These are phyloP conservation scores for Tribolium freemani DNA, from an alignment of 2,888 invertebrate species.

Conservation along the genomic window DNA sequence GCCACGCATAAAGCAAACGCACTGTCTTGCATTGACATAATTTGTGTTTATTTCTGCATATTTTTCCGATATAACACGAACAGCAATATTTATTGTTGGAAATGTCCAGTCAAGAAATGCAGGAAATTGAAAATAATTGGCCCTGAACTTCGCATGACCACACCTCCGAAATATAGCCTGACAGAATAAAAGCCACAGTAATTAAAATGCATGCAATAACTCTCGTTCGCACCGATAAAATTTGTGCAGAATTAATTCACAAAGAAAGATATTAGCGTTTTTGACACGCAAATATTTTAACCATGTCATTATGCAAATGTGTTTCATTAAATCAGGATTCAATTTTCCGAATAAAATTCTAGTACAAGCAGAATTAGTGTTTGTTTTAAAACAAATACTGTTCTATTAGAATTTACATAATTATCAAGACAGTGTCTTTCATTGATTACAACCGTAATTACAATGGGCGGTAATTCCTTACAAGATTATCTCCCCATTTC, in stretches of 20 bases:
- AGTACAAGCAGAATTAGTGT: not conserved
- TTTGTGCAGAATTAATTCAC: not conserved
- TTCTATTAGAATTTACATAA: slow-evolving; percentile 22
- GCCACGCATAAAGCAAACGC: no score
- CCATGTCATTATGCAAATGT: not conserved
- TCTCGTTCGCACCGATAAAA: not conserved
- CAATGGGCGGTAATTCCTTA: slow-evolving; percentile 26
- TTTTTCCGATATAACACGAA: not conserved
- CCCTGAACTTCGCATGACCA: slow-evolving; percentile 25
- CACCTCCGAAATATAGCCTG: slow-evolving; percentile 16
- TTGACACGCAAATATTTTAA: not conserved
- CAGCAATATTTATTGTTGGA: not conserved
- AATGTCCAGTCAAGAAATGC: not conserved
- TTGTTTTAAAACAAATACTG: slow-evolving; percentile 14
- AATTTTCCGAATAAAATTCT: not conserved
- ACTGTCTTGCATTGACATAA: not conserved
- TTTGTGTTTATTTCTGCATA: not conserved
- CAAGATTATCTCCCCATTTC: slow-evolving; percentile 25
- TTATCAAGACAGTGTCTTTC: slow-evolving; percentile 21
- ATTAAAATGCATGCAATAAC: not conserved
- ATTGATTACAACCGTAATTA: slow-evolving; percentile 30
- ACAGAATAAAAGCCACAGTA: not conserved
- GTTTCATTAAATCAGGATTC: not conserved
- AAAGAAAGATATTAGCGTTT: not conserved
- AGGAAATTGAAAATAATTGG: not conserved